These are phyloP conservation scores for Sipha maydis DNA, from an alignment of 2,888 invertebrate genomes.

Conservation along the genomic window DNA sequence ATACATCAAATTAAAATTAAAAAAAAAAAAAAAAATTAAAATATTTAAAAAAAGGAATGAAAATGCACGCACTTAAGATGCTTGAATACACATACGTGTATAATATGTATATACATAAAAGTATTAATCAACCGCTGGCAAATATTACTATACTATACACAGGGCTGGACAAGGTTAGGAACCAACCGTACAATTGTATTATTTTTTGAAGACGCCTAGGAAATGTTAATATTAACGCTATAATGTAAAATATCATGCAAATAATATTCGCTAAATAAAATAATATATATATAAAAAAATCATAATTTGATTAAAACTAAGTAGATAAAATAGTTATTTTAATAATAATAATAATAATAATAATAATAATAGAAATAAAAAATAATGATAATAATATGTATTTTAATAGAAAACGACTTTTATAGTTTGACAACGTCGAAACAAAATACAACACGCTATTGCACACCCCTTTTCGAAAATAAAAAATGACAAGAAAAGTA, in stretches of 20 bases:
- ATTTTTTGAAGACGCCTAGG: not conserved
- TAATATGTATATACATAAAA: not conserved
- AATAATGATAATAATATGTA: no score
- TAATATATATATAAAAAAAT: not conserved
- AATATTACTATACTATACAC: constrained; percentile 32
- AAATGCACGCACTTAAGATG: not conserved
- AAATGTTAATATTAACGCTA: constrained; percentile 24
- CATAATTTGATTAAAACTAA: constrained; percentile 16
- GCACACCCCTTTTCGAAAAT: constrained; percentile 33
- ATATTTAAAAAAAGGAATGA: not conserved
- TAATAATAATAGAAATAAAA: constrained; percentile 7
- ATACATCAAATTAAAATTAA: constrained; percentile 41
- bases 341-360: constrained; percentile 31
- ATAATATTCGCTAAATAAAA: constrained; percentile 11
- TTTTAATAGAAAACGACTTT: not conserved
- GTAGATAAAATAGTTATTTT: not conserved
- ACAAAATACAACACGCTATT: constrained; percentile 47
- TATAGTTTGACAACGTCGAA: constrained; percentile 23
- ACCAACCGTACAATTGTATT: constrained; percentile 48
- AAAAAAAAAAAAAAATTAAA: not conserved
- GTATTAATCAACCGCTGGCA: constrained; percentile 18
- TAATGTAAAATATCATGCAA: constrained; percentile 29
- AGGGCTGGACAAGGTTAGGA: constrained; percentile 45
- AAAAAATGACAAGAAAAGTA: not conserved
- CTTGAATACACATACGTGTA: not conserved